A percentile compares a stretch with the other conserved stretches of the same genome.
phyloP scores from a whole-genome alignment of 1,140 invertebrate species.

The Drosophila azteca region DNA sequence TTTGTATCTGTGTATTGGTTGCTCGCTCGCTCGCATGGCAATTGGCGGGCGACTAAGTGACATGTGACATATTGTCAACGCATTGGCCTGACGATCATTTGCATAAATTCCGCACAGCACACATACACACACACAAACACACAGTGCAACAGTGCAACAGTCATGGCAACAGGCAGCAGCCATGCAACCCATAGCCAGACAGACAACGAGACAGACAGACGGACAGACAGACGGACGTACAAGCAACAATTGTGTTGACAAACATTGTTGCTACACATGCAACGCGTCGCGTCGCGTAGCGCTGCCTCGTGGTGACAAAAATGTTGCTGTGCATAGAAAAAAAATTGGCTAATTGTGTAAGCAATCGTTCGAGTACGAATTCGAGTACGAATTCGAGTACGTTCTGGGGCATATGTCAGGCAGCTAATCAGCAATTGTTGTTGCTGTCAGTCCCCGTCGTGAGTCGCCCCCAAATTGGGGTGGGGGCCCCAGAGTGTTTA shows the following conservation, averaged over 20 bases:
- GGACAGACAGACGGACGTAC: too few species aligned
- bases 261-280: constrained; percentile 81
- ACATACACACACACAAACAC: not conserved
- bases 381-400: too few species aligned
- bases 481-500: not conserved
- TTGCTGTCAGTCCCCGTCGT: constrained; percentile 55
- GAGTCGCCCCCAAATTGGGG: constrained; percentile 11
- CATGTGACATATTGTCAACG: constrained; percentile 82
- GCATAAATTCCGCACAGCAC: constrained; percentile 73
- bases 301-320: constrained; percentile 65
- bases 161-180: constrained; percentile 11
- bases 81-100: constrained; percentile 75
- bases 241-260: constrained; percentile 72
- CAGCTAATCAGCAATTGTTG: constrained; percentile 68
- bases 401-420: constrained; percentile 45
- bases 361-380: constrained; percentile 5
- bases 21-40: constrained; percentile 9
- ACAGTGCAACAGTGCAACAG: constrained; percentile 6
- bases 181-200: constrained; percentile 17
- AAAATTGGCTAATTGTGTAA: constrained; percentile 74
- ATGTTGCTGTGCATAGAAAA: constrained; percentile 52
- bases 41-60: constrained; percentile 66
- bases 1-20: constrained; percentile 12
- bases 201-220: too few species aligned
- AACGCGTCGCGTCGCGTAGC: constrained; percentile 35